Evolutionary conservation across 2,888 invertebrate species (phyloP), one percentile per base, ranked within the genome.

Genomic region (Helicoverpa assulta): DNA sequence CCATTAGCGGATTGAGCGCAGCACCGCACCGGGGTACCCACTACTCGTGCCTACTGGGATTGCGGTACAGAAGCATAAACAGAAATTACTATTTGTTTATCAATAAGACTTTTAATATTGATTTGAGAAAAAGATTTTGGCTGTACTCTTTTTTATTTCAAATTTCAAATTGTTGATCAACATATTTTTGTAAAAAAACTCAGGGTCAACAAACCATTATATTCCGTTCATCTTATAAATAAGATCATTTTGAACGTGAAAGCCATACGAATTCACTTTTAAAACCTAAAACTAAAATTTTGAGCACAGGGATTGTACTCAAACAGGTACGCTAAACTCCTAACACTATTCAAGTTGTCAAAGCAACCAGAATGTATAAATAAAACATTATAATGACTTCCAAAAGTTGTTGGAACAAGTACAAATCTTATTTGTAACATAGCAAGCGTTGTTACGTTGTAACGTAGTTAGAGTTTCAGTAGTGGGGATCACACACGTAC

Each of bases 1-100:
- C 82, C 82, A 83, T 83, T 83, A 83, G 78, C 56, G 76, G 68
- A 83, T 82, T 83, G 80, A 76, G 73, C 73, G 82, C 67, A 66
- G 55, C 52, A 58, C 58, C 65, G 43, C 59, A 62, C 43, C 61
- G 53, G 51, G 43, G 33, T 63, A 57, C 55, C 47, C 52, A 18
- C 64, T 68, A 67, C 73, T 40, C 62, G 60, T 52, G 53, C 58
- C 57, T 64, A 61, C 61, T 18, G 53, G 14, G 56, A 66, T 67
- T 60, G 18, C 16, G 12, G 43, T 6, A 68, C 3, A 8, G 26
- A 40, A 16, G 14, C 18, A 21, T 43, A 50, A 14, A 50, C 52
- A 26, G 52, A 50, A 43, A 52, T 33, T 55, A 59, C 33, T 2
- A 54, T 21, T 5, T 1, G 5, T 18, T 37, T 21, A 26, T 52